These are phyloP conservation scores for Acipenser transmontanus DNA, from an alignment of 2,797 vertebrate genomes.

Conservation along the genomic window DNA sequence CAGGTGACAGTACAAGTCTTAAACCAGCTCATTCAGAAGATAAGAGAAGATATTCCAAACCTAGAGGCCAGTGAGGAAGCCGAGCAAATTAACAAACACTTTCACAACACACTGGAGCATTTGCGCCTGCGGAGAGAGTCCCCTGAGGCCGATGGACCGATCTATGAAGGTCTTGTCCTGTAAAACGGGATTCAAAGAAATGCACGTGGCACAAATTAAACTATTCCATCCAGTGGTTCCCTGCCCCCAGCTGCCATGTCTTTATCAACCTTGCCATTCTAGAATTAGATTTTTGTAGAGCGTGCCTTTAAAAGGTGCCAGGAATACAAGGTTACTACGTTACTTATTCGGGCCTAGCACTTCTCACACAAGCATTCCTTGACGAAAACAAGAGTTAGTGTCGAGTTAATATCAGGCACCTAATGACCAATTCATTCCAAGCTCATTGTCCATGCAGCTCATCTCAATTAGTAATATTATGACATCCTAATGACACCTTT, in stretches of 20 bases:
- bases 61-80: constrained; percentile 95
- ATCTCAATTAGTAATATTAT: constrained; percentile 6
- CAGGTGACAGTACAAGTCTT: constrained; percentile 96
- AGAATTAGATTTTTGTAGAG: constrained; percentile 37
- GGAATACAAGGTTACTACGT: constrained; percentile 33
- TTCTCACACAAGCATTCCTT: constrained; percentile 25
- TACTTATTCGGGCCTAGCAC: constrained; percentile 38
- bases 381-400: not conserved
- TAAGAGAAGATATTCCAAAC: constrained; percentile 93
- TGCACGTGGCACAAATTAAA: constrained; percentile 27
- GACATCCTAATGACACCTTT: not conserved
- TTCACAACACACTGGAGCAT: constrained; percentile 97
- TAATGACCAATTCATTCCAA: not conserved
- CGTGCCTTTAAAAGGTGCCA: constrained; percentile 65
- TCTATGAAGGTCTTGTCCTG: constrained; percentile 92
- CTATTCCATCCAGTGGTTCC: constrained; percentile 31
- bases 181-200: constrained; percentile 41
- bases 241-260: constrained; percentile 14
- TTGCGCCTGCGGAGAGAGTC: constrained; percentile 88
- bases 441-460: not conserved
- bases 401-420: not conserved
- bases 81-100: constrained; percentile 98
- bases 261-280: constrained; percentile 29
- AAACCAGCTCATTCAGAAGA: constrained; percentile 98
- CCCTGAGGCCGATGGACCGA: constrained; percentile 84